Evolutionary conservation across 1,140 invertebrate species (phyloP).

Genomic region (Meloidogyne chitwoodi): DNA sequence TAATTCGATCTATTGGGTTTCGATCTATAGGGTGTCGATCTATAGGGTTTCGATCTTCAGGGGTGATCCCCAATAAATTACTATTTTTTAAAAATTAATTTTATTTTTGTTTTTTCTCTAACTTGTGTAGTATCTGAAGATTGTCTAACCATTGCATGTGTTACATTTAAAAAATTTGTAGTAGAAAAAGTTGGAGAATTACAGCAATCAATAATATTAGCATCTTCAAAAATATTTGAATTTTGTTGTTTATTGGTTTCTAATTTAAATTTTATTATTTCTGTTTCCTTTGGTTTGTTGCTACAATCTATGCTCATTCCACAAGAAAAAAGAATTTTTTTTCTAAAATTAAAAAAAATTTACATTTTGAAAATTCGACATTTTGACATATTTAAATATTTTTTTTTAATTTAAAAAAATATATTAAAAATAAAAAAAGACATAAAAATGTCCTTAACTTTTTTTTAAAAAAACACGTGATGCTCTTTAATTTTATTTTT

Average conservation of each 20-base stretch:
- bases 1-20: too few species aligned
- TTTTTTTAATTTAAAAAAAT: background rate
- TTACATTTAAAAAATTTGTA: background rate
- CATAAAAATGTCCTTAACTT: background rate
- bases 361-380: too few species aligned
- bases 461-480: background rate
- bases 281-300: background rate
- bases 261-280: background rate
- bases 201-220: background rate
- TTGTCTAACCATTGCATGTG: background rate
- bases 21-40: too few species aligned
- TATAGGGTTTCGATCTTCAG: too few species aligned
- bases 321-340: background rate
- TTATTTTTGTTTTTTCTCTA: background rate
- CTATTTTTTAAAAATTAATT: too few species aligned
- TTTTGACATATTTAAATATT: too few species aligned
- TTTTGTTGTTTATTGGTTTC: background rate
- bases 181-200: background rate
- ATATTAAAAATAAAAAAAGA: too few species aligned
- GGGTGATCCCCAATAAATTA: too few species aligned
- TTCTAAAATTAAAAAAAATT: too few species aligned
- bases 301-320: background rate
- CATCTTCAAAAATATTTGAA: background rate
- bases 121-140: background rate
- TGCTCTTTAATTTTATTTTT: background rate